phyloP scores from a whole-genome alignment of 2,797 vertebrate species.

The Bucorvus abyssinicus region DNA sequence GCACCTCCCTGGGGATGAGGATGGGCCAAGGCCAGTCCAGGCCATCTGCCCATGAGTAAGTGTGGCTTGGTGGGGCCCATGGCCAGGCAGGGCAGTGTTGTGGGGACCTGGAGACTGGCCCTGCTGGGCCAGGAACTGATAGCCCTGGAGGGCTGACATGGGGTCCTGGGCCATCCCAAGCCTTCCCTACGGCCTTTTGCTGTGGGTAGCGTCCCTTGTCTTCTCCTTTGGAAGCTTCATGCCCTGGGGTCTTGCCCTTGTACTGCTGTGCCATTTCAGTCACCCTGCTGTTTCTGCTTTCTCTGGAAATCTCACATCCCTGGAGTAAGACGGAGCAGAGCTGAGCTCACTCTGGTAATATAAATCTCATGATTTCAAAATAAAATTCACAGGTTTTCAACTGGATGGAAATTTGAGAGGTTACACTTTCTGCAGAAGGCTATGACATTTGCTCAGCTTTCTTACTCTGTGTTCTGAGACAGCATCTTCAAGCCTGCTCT shows the following conservation, averaged over 20 bases:
- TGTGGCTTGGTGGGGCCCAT: too few relatives aligned
- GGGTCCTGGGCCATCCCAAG: neutral
- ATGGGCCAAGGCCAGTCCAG: fast-evolving
- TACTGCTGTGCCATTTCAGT: neutral
- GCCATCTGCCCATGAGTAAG: too few relatives aligned
- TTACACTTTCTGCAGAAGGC: neutral
- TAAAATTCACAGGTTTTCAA: neutral
- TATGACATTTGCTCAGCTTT: neutral
- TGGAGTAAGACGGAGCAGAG: too few relatives aligned
- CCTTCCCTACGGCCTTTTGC: neutral
- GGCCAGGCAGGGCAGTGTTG: neutral
- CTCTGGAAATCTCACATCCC: neutral
- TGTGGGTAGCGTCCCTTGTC: neutral
- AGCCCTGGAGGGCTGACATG: neutral
- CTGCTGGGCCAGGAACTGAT: neutral
- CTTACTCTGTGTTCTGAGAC: neutral
- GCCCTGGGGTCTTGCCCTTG: neutral
- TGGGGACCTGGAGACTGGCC: neutral
- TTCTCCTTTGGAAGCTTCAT: neutral
- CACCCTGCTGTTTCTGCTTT: neutral
- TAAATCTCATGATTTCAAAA: neutral
- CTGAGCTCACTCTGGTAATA: too few relatives aligned
- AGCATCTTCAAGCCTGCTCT: neutral
- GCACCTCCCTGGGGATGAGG: neutral
- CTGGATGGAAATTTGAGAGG: neutral